Evolutionary conservation across 2,113 vertebrate species (phyloP).

Genomic region (Bos indicus): DNA sequence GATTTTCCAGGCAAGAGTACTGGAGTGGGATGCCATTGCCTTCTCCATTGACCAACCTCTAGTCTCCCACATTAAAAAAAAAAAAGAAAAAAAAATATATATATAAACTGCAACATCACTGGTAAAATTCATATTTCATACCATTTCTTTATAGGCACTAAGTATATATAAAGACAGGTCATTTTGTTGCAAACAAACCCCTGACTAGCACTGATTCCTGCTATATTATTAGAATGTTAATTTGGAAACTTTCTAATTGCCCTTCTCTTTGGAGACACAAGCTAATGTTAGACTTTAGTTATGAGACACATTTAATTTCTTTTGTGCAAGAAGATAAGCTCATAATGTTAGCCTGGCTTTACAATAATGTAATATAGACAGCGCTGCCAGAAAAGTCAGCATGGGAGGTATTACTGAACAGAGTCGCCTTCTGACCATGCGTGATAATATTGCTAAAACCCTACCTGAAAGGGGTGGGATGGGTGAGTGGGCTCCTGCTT

Average conservation of each 20-base stretch:
- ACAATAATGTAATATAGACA: not conserved
- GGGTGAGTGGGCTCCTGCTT: not conserved
- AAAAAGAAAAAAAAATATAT: not conserved
- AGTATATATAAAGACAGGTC: not conserved
- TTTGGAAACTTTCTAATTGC: constrained; percentile 27
- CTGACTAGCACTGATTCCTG: not conserved
- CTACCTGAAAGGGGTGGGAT: not conserved
- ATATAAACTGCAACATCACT: not conserved
- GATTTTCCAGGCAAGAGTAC: too few species aligned
- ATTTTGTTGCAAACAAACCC: not conserved
- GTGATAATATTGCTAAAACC: not conserved
- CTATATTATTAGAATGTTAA: constrained; percentile 25
- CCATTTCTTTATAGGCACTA: not conserved
- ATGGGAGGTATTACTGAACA: not conserved
- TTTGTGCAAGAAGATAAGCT: not conserved
- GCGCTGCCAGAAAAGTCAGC: not conserved
- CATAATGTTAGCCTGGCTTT: not conserved
- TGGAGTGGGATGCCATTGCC: too few species aligned
- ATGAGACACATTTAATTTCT: constrained; percentile 15
- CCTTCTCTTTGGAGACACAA: constrained; percentile 16
- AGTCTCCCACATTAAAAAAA: not conserved
- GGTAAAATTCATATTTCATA: not conserved
- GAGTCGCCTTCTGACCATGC: not conserved
- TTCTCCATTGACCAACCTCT: too few species aligned
- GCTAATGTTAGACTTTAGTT: constrained; percentile 10